Base-by-base conservation (phyloP, 1,140 invertebrate genomes). In the Bathynomus jamesi region DNA sequence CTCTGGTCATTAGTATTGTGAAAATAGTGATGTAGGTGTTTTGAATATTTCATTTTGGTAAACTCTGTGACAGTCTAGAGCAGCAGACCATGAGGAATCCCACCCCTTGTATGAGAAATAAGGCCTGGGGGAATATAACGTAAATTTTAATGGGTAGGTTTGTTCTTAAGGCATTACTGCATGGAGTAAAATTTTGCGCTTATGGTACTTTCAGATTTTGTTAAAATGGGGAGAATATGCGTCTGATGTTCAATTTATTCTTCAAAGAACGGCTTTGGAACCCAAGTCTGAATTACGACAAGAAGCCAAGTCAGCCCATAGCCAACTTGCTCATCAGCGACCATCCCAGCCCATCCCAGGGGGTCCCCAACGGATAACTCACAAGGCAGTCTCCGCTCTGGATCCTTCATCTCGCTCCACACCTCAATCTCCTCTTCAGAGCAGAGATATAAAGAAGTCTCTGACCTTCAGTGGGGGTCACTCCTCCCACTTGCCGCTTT, bases 171-270 rank as follows among this genome's bases (percentile, higher is more conserved):
- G n/a, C n/a, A n/a, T n/a, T n/a, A n/a, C n/a, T n/a, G n/a, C n/a
- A n/a, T n/a, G n/a, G n/a, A n/a, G n/a, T n/a, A n/a, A n/a, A n/a
- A n/a, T n/a, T n/a, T n/a, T n/a, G n/a, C n/a, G n/a, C n/a, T n/a
- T n/a, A n/a, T n/a, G n/a, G n/a, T n/a, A n/a, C n/a, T 53, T 53
- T 1, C 5, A 53, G 40, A 53, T 53, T 53, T 53, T 53, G 5
- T 53, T 53, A 53, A 53, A 53, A 64, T 64, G 62, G 62, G 62
- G 62, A 27, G 67, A 69, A 28, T 61, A 69, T 61, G 67, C 67
- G 4, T 61, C 28, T 21, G 67, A 69, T 60, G 67, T 69, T 25
- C 67, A 69, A 28, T 69, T 69, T 60, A 69, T 69, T 31, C 28
- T 69, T 28, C 40, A 69, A 30, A 53, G 67, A 28, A 69, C 67